Percentiles rank a stretch among this genome's conserved stretches.
Evolutionary conservation across 92 coral and sea anemone species (phyloP).

Genomic region (Phenganax subtilis): DNA sequence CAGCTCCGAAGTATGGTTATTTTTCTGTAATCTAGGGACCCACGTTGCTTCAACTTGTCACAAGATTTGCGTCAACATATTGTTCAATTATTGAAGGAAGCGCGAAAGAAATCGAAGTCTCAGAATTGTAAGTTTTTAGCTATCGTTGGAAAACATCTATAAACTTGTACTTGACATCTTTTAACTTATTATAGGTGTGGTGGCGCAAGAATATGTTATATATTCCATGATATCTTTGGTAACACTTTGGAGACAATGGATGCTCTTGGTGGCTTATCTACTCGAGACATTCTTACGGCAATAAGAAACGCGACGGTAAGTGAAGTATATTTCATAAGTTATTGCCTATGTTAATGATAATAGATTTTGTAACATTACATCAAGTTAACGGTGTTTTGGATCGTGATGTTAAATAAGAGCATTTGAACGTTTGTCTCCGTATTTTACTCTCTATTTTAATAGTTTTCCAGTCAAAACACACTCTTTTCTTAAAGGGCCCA

Average conservation of each 20-base stretch:
- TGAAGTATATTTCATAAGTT: neutral
- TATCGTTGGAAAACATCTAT: neutral
- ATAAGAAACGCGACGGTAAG: conserved; percentile 93
- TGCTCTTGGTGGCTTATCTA: conserved; percentile 88
- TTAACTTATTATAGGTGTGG: conserved; percentile 61
- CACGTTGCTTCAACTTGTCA: conserved; percentile 79
- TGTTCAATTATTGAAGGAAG: conserved; percentile 96
- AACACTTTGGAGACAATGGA: conserved; percentile 74
- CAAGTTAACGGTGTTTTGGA: neutral
- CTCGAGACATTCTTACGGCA: conserved; percentile 90
- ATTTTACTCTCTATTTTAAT: neutral
- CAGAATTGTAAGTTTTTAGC: conserved; percentile 75
- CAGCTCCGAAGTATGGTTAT: neutral
- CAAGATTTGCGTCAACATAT: conserved; percentile 88
- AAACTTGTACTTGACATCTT: no score
- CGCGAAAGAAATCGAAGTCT: conserved; percentile 81
- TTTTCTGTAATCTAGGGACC: conserved; percentile 58
- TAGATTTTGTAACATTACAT: neutral
- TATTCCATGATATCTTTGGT: conserved; percentile 93
- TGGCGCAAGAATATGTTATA: conserved; percentile 95
- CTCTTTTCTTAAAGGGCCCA: conserved; percentile 63
- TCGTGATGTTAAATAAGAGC: neutral
- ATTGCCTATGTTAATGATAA: neutral
- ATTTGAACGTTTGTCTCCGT: neutral
- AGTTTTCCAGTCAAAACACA: neutral